These are phyloP conservation scores for Euura saliciscinereae DNA, from an alignment of 1,140 invertebrate species.

Conservation along the genomic window DNA sequence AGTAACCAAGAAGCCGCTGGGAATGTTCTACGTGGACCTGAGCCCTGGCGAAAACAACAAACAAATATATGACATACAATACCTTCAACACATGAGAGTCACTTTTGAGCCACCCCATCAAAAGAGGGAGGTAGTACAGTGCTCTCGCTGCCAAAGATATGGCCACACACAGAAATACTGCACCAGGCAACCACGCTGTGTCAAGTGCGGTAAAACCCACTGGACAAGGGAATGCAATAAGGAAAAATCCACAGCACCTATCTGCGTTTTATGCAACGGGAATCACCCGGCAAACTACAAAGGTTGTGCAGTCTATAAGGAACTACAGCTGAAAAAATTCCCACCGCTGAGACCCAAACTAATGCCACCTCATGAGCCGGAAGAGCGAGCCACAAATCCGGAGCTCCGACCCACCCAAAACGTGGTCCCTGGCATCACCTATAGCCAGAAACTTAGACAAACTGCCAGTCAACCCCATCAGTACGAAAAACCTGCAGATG, in stretches of 20 bases:
- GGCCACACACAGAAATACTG: constrained; percentile 47
- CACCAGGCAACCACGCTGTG: constrained; percentile 17
- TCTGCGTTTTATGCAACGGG: constrained; percentile 20
- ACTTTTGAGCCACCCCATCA: constrained; percentile 37
- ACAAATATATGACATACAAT: constrained; percentile 39
- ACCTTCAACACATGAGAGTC: constrained; percentile 35
- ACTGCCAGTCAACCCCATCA: too few species aligned
- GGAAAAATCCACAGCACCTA: not conserved
- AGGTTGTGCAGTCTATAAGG: constrained; percentile 35
- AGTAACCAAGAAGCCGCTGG: constrained; percentile 26
- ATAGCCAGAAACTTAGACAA: too few species aligned
- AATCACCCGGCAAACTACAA: constrained; percentile 35
- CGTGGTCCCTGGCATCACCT: too few species aligned
- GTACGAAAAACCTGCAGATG: too few species aligned
- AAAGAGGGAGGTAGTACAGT: constrained; percentile 37
- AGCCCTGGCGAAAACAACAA: constrained; percentile 38
- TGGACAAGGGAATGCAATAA: constrained; percentile 13
- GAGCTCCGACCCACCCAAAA: too few species aligned
- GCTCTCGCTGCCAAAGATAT: constrained; percentile 41
- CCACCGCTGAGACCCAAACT: not conserved
- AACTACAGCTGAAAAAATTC: constrained; percentile 15
- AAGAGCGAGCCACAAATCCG: too few species aligned
- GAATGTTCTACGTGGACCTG: constrained; percentile 40
- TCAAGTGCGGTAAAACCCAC: constrained; percentile 23
- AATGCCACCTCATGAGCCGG: too few species aligned